These are phyloP conservation scores for Steatornis caripensis DNA, from an alignment of 2,113 vertebrate species.

Conservation along the genomic window DNA sequence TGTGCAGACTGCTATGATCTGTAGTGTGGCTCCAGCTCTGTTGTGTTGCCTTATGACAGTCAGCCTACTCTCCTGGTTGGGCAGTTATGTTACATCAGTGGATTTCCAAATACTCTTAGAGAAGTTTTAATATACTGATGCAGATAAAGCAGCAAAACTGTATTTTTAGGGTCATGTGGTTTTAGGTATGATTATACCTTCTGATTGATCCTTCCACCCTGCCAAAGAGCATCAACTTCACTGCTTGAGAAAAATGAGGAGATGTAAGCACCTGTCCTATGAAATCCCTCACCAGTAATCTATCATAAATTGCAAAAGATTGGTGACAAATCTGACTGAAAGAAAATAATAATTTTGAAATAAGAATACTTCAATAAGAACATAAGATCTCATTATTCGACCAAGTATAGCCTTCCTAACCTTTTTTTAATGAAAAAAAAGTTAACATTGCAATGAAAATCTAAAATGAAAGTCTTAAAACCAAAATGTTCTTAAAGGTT, in stretches of 20 bases:
- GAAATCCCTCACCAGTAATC: neutral
- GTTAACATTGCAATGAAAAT: neutral
- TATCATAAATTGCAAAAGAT: neutral
- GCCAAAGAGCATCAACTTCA: neutral
- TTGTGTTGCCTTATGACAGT: neutral
- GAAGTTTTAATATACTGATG: neutral
- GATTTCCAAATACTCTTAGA: neutral
- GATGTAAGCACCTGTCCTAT: no score
- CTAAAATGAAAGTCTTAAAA: neutral
- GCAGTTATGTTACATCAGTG: neutral
- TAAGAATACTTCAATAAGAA: neutral
- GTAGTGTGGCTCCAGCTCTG: neutral
- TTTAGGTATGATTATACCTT: neutral
- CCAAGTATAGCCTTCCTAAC: neutral
- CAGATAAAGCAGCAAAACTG: neutral
- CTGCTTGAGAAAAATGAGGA: neutral
- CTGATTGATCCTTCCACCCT: neutral
- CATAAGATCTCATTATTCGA: neutral
- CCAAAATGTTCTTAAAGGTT: neutral
- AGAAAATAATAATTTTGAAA: neutral
- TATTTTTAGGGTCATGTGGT: neutral
- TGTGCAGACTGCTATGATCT: neutral
- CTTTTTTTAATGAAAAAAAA: neutral
- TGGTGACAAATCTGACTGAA: neutral
- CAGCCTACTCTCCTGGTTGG: neutral